Conservation (phyloP, 2,888 invertebrate genomes). For the Cancer borealis region DNA sequence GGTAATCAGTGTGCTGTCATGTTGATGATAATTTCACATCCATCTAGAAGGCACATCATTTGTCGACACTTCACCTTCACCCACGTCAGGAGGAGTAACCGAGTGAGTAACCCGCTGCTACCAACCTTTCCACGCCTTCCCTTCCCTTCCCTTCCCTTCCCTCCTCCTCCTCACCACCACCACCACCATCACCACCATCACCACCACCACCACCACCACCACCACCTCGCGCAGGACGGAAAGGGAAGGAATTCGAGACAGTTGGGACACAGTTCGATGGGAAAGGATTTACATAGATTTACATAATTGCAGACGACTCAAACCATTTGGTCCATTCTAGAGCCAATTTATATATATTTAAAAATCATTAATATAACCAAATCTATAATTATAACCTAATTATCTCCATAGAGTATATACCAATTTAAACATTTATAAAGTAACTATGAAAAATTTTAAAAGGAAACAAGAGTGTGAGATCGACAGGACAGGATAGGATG, state of each 20-base stretch:
- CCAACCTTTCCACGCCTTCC: neutral
- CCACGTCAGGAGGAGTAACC: neutral
- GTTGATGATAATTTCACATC: no score
- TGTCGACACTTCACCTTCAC: neutral
- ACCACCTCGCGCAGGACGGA: neutral
- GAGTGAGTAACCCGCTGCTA: no score
- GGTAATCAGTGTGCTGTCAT: no score
- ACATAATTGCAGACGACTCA: constrained; percentile 18
- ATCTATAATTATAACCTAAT: no score
- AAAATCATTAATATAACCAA: no score
- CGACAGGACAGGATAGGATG: no score
- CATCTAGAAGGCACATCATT: no score
- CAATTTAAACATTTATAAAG: no score
- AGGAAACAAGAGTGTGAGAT: no score
- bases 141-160: neutral
- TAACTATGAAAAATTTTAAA: no score
- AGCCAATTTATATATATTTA: no score
- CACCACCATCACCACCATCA: neutral
- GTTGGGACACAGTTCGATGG: constrained; percentile 6
- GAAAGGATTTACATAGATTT: constrained; percentile 27
- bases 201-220: neutral
- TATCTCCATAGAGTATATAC: no score
- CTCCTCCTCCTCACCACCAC: neutral
- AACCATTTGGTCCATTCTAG: constrained; percentile 27
- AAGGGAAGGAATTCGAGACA: neutral